Evolutionary conservation across 2,888 invertebrate genomes (phyloP).

Genomic region (Diarsia brunnea): DNA sequence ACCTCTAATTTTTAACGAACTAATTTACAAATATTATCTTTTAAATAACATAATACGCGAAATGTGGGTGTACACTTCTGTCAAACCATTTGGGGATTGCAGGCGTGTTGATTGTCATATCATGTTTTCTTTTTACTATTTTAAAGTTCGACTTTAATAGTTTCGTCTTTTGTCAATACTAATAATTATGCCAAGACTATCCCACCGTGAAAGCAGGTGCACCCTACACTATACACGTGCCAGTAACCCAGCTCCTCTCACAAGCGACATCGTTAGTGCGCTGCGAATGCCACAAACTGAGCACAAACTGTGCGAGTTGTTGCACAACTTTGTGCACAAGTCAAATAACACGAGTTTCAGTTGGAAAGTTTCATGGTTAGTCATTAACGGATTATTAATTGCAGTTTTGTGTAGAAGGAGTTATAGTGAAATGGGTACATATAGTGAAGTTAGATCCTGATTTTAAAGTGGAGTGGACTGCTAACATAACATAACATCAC

Average conservation of each 20-base stretch:
- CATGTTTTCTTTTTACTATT: too few relatives aligned
- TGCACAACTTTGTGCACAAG: constrained; percentile 28
- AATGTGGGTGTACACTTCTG: too few relatives aligned
- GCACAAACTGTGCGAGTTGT: constrained; percentile 40
- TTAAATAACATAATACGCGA: too few relatives aligned
- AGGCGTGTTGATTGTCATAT: too few relatives aligned
- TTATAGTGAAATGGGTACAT: too few relatives aligned
- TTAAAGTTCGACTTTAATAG: neutral
- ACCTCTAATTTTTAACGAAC: too few relatives aligned
- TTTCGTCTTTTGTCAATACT: neutral
- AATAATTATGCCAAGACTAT: constrained; percentile 21
- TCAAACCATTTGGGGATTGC: too few relatives aligned
- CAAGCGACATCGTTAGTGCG: constrained; percentile 57
- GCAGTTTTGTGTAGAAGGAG: constrained; percentile 6
- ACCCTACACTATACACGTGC: constrained; percentile 27
- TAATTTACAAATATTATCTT: too few relatives aligned
- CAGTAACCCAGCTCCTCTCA: constrained; percentile 35
- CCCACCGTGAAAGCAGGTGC: neutral
- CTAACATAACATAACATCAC: neutral
- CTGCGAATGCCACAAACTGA: constrained; percentile 36
- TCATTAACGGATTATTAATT: constrained; percentile 39
- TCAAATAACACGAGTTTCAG: constrained; percentile 27
- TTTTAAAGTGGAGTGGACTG: neutral
- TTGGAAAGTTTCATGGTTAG: constrained; percentile 34
- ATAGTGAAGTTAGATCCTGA: too few relatives aligned